Percentiles rank a stretch among this genome's conserved stretches.
phyloP scores from a whole-genome alignment of 1,140 invertebrate genomes.

The Drosophila seguyi region DNA sequence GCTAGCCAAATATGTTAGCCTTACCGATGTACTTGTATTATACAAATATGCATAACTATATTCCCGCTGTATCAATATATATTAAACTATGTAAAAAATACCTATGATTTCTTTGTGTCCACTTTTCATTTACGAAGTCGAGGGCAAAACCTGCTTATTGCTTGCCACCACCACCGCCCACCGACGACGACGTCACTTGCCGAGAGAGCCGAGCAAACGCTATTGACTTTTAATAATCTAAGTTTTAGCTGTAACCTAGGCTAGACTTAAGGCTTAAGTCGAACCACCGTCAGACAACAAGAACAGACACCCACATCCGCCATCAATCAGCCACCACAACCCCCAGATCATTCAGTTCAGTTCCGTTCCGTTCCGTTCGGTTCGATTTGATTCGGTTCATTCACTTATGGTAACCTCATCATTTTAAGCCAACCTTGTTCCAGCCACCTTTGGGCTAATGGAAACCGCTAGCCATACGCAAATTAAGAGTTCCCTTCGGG shows the following conservation, averaged over 20 bases:
- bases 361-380: constrained; percentile 32
- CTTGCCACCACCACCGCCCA: constrained; percentile 14
- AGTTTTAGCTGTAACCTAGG: constrained; percentile 46
- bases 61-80: constrained; percentile 10
- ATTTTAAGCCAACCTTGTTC: constrained; percentile 25
- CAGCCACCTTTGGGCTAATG: constrained; percentile 17
- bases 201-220: constrained; percentile 5
- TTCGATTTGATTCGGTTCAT: constrained; percentile 28
- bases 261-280: constrained; percentile 44
- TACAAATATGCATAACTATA: constrained; percentile 29
- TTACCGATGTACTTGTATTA: constrained; percentile 26
- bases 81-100: constrained; percentile 13
- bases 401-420: constrained; percentile 26
- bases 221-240: constrained; percentile 24
- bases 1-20: constrained; percentile 32
- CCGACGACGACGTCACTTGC: constrained; percentile 4
- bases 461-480: constrained; percentile 61
- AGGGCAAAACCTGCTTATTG: constrained; percentile 17
- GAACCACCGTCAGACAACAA: constrained; percentile 34
- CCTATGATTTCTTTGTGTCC: constrained; percentile 15
- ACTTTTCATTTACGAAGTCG: constrained; percentile 18
- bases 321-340: constrained; percentile 19
- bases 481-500: constrained; percentile 27
- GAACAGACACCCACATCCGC: constrained; percentile 22
- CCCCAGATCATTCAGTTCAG: constrained; percentile 42